Evolutionary conservation across 1,140 invertebrate genomes (phyloP), one percentile per base, ranked within the genome.

Genomic region (Brachionus rubens): DNA sequence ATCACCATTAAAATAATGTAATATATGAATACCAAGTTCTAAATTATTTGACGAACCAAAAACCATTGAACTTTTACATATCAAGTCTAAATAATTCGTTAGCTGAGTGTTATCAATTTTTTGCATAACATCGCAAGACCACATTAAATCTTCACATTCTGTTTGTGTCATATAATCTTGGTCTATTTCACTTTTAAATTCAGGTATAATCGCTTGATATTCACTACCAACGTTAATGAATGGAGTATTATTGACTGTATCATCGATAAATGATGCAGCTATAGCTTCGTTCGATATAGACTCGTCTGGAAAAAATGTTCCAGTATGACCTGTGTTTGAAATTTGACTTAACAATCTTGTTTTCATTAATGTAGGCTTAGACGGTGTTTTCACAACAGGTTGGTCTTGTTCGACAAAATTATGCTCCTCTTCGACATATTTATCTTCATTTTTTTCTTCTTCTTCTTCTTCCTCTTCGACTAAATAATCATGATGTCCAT

Each of bases 171-270:
- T 19, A 50, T 72, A 33, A 26, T 72, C 46, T 50, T 40, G 2
- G 12, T 72, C 50, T 1, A 40, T n/a, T 50, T 16, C 0, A 12
- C 10, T 16, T 52, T n/a, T 72, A 76, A 80, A 85, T 33, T 76
- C 68, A 46, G 91, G 91, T 81, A 95, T 88, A 56, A 88, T 87
- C 0, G 92, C 93, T 85, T 98, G 96, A 84, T 91, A 94, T 41
- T 91, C 88, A 6, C 88, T 85, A 0, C 95, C 95, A 48, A 98
- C 89, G 81, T 98, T 98, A 21, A 98, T 92, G 82, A 92, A 90
- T 2, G 83, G 83, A 78, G 78, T 79, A 48, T 81, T 81, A 77
- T 85, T 82, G 72, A 82, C 83, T 36, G 83, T 82, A 26, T 43
- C 40, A 40, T 75, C 56, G n/a, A 77, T 77, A 6, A 77, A 28